Conservation (phyloP, 1,140 invertebrate species). For the Aphaenogaster floridana region DNA sequence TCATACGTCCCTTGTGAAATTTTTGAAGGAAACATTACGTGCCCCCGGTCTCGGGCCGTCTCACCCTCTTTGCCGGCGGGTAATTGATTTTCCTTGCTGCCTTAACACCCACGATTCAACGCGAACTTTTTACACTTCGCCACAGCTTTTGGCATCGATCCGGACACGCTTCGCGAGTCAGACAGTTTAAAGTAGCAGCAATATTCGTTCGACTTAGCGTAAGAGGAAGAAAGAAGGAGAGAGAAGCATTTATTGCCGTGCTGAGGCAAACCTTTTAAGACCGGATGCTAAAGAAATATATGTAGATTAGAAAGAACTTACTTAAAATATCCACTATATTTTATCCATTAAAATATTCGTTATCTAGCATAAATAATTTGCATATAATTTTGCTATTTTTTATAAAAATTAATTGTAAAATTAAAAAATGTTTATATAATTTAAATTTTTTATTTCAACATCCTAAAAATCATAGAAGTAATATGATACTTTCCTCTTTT, state of each 20-base stretch:
- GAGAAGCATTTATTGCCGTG: conserved; percentile 37
- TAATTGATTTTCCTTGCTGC: conserved; percentile 75
- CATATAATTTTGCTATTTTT: not conserved
- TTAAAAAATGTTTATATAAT: no score
- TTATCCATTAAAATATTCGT: conserved; percentile 1
- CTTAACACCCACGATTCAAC: conserved; percentile 67
- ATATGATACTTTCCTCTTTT: not conserved
- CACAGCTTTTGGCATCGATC: conserved; percentile 65
- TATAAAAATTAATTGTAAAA: conserved; percentile 6
- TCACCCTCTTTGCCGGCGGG: conserved; percentile 43
- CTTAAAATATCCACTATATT: not conserved
- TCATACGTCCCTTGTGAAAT: conserved; percentile 65
- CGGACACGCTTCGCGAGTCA: conserved; percentile 47
- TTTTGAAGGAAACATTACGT: conserved; percentile 64
- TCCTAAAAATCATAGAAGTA: not conserved
- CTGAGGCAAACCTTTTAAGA: conserved; percentile 53
- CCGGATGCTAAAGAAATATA: conserved; percentile 7
- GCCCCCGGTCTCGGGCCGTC: conserved; percentile 30
- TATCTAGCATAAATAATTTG: not conserved
- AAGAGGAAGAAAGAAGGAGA: not conserved
- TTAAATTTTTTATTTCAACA: conserved; percentile 10
- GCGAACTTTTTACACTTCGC: conserved; percentile 64
- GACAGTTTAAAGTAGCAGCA: conserved; percentile 65
- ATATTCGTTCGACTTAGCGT: conserved; percentile 54
- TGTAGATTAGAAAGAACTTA: conserved; percentile 34